Conservation (phyloP, 1,140 invertebrate species). For the Bombus superbus region DNA sequence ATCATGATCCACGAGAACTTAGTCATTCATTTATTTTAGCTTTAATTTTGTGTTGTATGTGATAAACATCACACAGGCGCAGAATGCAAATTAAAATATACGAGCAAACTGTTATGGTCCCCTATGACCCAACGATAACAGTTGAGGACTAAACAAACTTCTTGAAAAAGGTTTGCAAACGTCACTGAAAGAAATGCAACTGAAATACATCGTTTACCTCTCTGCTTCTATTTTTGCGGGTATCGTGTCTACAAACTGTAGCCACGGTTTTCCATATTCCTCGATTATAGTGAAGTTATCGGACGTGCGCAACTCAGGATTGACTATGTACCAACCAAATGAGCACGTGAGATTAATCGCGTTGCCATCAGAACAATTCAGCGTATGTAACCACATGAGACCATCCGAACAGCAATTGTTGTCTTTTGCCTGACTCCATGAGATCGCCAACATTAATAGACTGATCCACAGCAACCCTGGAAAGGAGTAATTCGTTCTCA, state of each 20-base stretch:
- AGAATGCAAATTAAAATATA: neutral
- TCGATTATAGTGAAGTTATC: slow-evolving; percentile 59
- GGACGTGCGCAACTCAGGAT: neutral
- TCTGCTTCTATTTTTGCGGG: slow-evolving; percentile 30
- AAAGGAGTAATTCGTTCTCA: neutral
- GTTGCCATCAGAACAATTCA: slow-evolving; percentile 67
- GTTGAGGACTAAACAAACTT: neutral
- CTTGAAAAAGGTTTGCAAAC: neutral
- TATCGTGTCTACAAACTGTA: neutral
- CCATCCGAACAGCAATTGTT: slow-evolving; percentile 58
- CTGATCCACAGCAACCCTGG: slow-evolving; percentile 45
- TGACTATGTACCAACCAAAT: slow-evolving; percentile 43
- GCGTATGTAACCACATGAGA: neutral
- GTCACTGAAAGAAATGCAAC: neutral
- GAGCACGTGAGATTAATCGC: slow-evolving; percentile 59
- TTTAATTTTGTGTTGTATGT: neutral
- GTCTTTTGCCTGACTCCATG: slow-evolving; percentile 28
- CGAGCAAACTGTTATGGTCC: neutral
- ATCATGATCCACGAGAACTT: too few relatives aligned
- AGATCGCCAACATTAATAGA: slow-evolving; percentile 19
- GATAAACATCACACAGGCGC: neutral
- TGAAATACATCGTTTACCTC: slow-evolving; percentile 36
- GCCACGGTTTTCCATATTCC: slow-evolving; percentile 25
- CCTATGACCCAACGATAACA: neutral
- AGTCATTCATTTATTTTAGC: neutral